These are phyloP conservation scores for Aporophyla nigra DNA, from an alignment of 2,888 invertebrate genomes.

Conservation along the genomic window DNA sequence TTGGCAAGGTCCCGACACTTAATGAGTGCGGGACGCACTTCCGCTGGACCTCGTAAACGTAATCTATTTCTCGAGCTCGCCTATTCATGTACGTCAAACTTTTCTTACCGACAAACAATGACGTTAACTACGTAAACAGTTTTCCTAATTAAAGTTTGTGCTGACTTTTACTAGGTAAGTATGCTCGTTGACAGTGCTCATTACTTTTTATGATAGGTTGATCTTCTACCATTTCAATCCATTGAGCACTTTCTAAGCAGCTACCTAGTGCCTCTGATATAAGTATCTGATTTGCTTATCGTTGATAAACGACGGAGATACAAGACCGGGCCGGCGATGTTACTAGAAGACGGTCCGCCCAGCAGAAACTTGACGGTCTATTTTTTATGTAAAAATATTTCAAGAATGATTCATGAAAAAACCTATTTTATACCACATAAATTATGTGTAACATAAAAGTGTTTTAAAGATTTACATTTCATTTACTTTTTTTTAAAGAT, in stretches of 20 bases:
- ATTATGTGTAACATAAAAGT: constrained; percentile 57
- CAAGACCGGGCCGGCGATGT: background rate
- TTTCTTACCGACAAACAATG: constrained; percentile 30
- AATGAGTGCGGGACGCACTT: constrained; percentile 67
- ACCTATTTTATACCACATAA: constrained; percentile 50
- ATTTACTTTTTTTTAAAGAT: constrained; percentile 53
- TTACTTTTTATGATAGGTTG: constrained; percentile 15
- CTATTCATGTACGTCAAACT: constrained; percentile 55
- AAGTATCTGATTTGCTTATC: constrained; percentile 39
- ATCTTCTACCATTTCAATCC: constrained; percentile 7
- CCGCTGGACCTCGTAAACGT: constrained; percentile 68
- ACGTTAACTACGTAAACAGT: constrained; percentile 28
- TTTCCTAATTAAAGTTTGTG: constrained; percentile 32
- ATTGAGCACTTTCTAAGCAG: constrained; percentile 29
- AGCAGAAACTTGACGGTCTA: constrained; percentile 34
- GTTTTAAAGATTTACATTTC: constrained; percentile 55
- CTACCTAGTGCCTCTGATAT: constrained; percentile 19
- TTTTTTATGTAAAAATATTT: constrained; percentile 45
- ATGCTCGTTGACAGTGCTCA: constrained; percentile 4
- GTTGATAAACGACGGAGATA: constrained; percentile 18
- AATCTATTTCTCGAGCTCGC: constrained; percentile 55
- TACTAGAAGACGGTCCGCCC: constrained; percentile 12
- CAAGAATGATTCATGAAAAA: constrained; percentile 52
- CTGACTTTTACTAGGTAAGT: constrained; percentile 19
- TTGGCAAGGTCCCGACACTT: constrained; percentile 70